Evolutionary conservation across 2,113 vertebrate genomes (phyloP).

Genomic region (Gymnobelideus leadbeateri): DNA sequence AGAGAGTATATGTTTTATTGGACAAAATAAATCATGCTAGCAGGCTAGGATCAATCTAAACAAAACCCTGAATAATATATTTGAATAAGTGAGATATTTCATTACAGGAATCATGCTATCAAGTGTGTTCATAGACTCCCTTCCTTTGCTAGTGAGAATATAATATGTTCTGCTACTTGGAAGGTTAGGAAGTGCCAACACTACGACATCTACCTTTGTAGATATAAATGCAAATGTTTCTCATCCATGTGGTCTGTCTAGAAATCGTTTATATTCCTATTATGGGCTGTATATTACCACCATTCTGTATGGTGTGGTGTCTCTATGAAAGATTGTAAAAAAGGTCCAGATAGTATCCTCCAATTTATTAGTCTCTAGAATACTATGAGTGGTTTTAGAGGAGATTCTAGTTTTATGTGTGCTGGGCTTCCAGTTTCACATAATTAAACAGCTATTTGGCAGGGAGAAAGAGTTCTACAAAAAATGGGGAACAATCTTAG

Average conservation of each 20-base stretch:
- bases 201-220: accelerated
- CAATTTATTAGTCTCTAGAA: slow-evolving; percentile 68
- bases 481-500: not conserved
- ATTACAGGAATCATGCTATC: slow-evolving; percentile 55
- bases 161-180: not conserved
- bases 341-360: slow-evolving; percentile 36
- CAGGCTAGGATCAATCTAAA: slow-evolving; percentile 62
- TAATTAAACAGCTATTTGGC: slow-evolving; percentile 59
- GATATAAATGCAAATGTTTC: slow-evolving; percentile 8
- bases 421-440: slow-evolving; percentile 30
- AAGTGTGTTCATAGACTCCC: slow-evolving; percentile 51
- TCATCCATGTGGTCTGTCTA: not conserved
- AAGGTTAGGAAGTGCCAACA: not conserved
- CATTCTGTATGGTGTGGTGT: slow-evolving; percentile 46
- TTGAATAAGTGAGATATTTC: slow-evolving; percentile 69
- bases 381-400: slow-evolving; percentile 63
- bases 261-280: slow-evolving; percentile 6
- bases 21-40: slow-evolving; percentile 69
- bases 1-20: slow-evolving; percentile 40
- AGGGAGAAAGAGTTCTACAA: slow-evolving; percentile 23
- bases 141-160: slow-evolving; percentile 4
- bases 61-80: slow-evolving; percentile 15
- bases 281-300: slow-evolving; percentile 45
- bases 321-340: slow-evolving; percentile 67
- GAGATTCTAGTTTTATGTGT: slow-evolving; percentile 72